Conservation (phyloP, 2,113 vertebrate genomes). For the Clarias macrocephalus region DNA sequence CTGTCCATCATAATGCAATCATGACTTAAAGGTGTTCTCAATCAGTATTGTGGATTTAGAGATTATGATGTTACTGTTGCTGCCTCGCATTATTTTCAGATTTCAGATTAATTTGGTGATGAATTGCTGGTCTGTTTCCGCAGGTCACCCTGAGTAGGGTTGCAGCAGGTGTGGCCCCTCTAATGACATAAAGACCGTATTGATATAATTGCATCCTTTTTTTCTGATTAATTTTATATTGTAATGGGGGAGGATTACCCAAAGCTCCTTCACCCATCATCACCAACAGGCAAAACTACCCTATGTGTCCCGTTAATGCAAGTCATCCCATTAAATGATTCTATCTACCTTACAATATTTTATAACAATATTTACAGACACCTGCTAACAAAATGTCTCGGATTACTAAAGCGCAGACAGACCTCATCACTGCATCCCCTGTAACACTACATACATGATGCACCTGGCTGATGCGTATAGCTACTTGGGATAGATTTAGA, state of each 20-base stretch:
- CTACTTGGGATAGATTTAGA: slow-evolving; percentile 39
- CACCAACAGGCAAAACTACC: slow-evolving; percentile 31
- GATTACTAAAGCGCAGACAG: slow-evolving; percentile 19
- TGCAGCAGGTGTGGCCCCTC: slow-evolving; percentile 51
- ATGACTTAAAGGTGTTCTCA: slow-evolving; percentile 79
- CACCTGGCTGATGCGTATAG: slow-evolving; percentile 31
- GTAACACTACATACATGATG: neutral
- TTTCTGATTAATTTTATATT: slow-evolving; percentile 61
- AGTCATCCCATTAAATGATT: slow-evolving; percentile 37
- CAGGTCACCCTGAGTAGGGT: slow-evolving; percentile 48
- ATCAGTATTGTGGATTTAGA: slow-evolving; percentile 74
- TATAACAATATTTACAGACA: slow-evolving; percentile 6
- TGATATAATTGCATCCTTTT: slow-evolving; percentile 55
- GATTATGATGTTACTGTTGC: slow-evolving; percentile 62
- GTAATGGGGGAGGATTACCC: slow-evolving; percentile 56
- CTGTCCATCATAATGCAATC: slow-evolving; percentile 70
- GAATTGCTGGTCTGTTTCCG: slow-evolving; percentile 40
- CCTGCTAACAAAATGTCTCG: neutral
- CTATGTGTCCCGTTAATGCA: slow-evolving; percentile 40
- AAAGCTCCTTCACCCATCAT: slow-evolving; percentile 42
- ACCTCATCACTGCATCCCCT: neutral
- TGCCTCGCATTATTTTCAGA: slow-evolving; percentile 24
- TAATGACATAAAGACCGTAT: slow-evolving; percentile 55
- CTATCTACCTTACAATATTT: slow-evolving; percentile 30
- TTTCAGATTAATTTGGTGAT: slow-evolving; percentile 52